phyloP scores from a whole-genome alignment of 2,797 vertebrate species.

The Etheostoma perlongum region DNA sequence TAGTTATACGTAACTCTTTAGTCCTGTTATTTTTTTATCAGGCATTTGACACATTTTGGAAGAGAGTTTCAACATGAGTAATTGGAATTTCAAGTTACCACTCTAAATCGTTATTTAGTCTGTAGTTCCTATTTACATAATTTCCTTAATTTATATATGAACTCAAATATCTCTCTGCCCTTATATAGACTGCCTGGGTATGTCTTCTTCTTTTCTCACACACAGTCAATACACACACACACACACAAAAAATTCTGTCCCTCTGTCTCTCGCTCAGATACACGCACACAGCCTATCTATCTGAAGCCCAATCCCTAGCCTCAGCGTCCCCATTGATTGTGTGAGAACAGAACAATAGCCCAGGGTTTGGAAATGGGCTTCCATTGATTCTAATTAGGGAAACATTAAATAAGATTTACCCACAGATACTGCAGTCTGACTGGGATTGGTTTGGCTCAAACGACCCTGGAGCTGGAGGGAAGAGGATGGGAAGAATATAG shows the following conservation, averaged over 20 bases:
- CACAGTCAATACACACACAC: constrained; percentile 61
- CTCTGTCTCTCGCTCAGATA: constrained; percentile 58
- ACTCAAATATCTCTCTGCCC: background rate
- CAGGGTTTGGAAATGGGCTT: constrained; percentile 92
- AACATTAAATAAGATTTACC: constrained; percentile 98
- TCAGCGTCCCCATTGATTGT: constrained; percentile 89
- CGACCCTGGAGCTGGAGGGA: constrained; percentile 59
- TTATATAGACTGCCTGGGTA: constrained; percentile 41
- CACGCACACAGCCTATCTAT: constrained; percentile 66
- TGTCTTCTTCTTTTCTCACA: constrained; percentile 47
- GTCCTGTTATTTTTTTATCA: background rate
- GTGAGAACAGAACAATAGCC: constrained; percentile 86
- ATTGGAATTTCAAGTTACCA: background rate
- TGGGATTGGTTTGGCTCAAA: constrained; percentile 74
- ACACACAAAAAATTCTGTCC: constrained; percentile 42
- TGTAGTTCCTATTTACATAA: background rate
- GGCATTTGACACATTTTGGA: background rate
- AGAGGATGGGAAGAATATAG: constrained; percentile 57
- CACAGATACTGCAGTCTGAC: constrained; percentile 87
- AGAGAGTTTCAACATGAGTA: background rate
- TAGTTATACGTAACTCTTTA: constrained; percentile 2
- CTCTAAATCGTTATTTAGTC: constrained; percentile 1
- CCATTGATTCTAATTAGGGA: constrained; percentile 99
- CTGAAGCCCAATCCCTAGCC: constrained; percentile 74
- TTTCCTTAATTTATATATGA: background rate